Percentiles rank a stretch among this genome's conserved stretches.
phyloP scores from a whole-genome alignment of 1,140 invertebrate genomes.

The Musca domestica region DNA sequence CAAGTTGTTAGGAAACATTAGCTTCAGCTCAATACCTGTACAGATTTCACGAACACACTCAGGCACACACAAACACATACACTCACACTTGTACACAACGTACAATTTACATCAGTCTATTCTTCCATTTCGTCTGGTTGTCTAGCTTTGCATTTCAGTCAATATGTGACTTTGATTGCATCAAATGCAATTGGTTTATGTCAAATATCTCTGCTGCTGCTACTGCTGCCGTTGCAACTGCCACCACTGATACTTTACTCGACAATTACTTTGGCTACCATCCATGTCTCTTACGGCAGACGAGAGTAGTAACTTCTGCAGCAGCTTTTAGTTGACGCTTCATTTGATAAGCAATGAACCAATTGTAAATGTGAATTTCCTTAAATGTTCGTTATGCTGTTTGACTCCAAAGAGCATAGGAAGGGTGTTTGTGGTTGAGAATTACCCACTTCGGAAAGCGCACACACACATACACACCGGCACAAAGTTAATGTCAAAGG shows the following conservation, averaged over 20 bases:
- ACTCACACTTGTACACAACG: too few relatives aligned
- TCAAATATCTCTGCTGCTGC: conserved; percentile 6
- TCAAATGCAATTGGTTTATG: conserved; percentile 22
- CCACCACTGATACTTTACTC: too few relatives aligned
- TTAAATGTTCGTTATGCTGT: too few relatives aligned
- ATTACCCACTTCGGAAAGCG: too few relatives aligned
- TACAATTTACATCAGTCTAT: neutral
- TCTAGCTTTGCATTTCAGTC: neutral
- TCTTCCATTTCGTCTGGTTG: neutral
- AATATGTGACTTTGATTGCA: conserved; percentile 18
- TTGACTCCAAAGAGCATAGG: too few relatives aligned
- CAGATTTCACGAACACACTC: neutral
- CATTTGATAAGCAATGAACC: conserved; percentile 22
- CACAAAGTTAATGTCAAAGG: too few relatives aligned
- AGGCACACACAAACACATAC: neutral
- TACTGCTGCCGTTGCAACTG: neutral
- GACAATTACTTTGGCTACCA: too few relatives aligned
- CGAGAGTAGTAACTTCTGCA: too few relatives aligned
- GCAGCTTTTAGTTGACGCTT: neutral
- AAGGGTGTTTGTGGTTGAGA: too few relatives aligned
- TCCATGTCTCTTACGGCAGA: too few relatives aligned
- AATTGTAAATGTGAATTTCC: conserved; percentile 12
- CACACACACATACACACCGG: too few relatives aligned
- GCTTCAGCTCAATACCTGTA: conserved; percentile 1
- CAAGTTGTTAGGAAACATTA: conserved; percentile 22